Evolutionary conservation across 2,888 invertebrate genomes (phyloP).

Genomic region (Rotaria macrura): DNA sequence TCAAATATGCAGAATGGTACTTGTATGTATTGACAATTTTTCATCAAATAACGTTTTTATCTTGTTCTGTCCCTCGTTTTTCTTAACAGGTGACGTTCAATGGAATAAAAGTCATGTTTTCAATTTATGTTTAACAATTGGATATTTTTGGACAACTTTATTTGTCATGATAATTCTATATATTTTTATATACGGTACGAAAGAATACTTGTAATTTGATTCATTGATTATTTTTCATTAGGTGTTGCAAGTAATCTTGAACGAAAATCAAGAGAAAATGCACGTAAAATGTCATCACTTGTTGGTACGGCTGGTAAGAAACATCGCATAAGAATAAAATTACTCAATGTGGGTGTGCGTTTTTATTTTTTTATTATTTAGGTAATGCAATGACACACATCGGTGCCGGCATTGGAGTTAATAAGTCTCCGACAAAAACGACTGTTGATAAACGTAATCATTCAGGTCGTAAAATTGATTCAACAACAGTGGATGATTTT

Average conservation of each 20-base stretch:
- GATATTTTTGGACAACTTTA: conserved; percentile 92
- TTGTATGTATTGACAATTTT: neutral
- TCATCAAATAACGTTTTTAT: no score
- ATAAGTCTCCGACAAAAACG: neutral
- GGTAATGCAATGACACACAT: conserved; percentile 16
- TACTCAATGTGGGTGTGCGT: no score
- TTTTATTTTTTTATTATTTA: neutral
- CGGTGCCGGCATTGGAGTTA: neutral
- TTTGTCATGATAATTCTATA: conserved; percentile 87
- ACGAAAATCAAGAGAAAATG: conserved; percentile 87
- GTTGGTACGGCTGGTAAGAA: conserved; percentile 35
- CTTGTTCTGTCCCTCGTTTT: no score
- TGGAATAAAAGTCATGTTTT: conserved; percentile 52
- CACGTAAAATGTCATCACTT: conserved; percentile 59
- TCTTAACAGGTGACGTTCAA: conserved; percentile 21
- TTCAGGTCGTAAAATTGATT: neutral
- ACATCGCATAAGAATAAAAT: neutral
- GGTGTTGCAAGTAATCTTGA: conserved; percentile 87
- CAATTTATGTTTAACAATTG: conserved; percentile 87
- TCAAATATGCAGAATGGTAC: neutral
- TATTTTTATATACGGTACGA: conserved; percentile 72
- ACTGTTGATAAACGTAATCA: neutral
- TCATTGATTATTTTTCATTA: neutral
- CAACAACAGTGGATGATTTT: neutral
- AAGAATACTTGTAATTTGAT: neutral